Evolutionary conservation across 1,140 invertebrate species (phyloP).

Genomic region (Drosophila miranda): DNA sequence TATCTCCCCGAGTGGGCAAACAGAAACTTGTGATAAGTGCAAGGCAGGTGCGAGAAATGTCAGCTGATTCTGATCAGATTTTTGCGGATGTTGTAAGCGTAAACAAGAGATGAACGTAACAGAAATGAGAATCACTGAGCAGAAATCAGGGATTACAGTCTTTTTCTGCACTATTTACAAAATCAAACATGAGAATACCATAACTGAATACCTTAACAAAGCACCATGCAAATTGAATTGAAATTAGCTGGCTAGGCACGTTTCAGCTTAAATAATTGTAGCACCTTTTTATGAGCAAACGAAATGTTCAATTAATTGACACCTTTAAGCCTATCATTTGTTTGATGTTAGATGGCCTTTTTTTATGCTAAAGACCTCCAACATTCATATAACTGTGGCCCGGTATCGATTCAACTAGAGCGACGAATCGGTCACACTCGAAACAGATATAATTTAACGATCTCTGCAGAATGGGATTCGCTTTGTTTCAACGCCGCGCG

Average conservation of each 20-base stretch:
- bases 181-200: conserved; percentile 27
- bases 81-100: conserved; percentile 14
- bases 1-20: conserved; percentile 36
- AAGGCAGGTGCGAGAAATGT: conserved; percentile 58
- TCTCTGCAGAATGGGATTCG: conserved; percentile 19
- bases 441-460: conserved; percentile 6
- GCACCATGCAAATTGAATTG: conserved; percentile 41
- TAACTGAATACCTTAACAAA: conserved; percentile 12
- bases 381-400: neutral
- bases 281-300: conserved; percentile 55
- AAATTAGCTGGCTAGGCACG: conserved; percentile 35
- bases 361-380: conserved; percentile 27
- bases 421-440: too few relatives aligned
- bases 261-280: conserved; percentile 61
- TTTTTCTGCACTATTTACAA: conserved; percentile 27
- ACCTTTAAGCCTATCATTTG: conserved; percentile 46
- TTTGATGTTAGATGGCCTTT: conserved; percentile 19
- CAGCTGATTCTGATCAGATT: conserved; percentile 33
- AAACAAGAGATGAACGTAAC: neutral
- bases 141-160: too few relatives aligned
- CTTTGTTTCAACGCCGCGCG: conserved; percentile 40
- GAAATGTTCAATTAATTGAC: conserved; percentile 62
- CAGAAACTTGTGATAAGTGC: conserved; percentile 60
- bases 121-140: too few relatives aligned
- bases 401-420: too few relatives aligned